These are phyloP conservation scores for Mastigias papua DNA, from an alignment of 30 jellyfish, hydroid and myxozoan species.

Conservation along the genomic window DNA sequence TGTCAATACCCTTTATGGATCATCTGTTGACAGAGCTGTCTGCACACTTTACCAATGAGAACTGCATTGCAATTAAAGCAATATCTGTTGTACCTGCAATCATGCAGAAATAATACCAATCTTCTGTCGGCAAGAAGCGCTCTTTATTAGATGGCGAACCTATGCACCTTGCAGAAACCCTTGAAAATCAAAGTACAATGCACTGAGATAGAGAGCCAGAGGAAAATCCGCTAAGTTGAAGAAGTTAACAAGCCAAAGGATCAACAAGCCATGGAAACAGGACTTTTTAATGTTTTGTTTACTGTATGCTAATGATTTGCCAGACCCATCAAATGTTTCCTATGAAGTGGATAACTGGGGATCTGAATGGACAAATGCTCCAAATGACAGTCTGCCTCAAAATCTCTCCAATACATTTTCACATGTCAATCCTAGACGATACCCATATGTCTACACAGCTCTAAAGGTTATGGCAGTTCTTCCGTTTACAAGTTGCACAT, in stretches of 20 bases:
- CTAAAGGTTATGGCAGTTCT: constrained; percentile 34
- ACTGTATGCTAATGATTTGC: constrained; percentile 21
- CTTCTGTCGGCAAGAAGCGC: not conserved
- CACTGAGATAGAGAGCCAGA: not conserved
- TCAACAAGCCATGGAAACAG: not conserved
- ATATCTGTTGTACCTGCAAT: constrained; percentile 2
- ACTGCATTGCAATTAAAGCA: constrained; percentile 8
- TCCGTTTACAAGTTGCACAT: constrained; percentile 42
- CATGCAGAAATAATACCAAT: not conserved
- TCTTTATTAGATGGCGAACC: not conserved
- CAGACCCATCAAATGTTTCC: constrained; percentile 5
- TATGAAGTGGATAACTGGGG: constrained; percentile 25
- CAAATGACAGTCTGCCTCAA: constrained; percentile 4
- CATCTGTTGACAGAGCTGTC: constrained; percentile 13
- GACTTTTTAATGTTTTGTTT: not conserved
- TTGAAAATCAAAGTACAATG: not conserved
- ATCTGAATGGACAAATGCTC: not conserved
- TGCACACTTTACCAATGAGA: not conserved
- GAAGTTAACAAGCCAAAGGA: not conserved
- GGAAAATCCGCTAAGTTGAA: not conserved
- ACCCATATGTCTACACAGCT: constrained; percentile 34
- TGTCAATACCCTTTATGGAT: constrained; percentile 14
- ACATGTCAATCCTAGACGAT: not conserved
- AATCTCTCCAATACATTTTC: not conserved
- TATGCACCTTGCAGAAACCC: not conserved